These are phyloP conservation scores for Drosophila mojavensis DNA, from an alignment of 1,140 invertebrate species.

Conservation along the genomic window DNA sequence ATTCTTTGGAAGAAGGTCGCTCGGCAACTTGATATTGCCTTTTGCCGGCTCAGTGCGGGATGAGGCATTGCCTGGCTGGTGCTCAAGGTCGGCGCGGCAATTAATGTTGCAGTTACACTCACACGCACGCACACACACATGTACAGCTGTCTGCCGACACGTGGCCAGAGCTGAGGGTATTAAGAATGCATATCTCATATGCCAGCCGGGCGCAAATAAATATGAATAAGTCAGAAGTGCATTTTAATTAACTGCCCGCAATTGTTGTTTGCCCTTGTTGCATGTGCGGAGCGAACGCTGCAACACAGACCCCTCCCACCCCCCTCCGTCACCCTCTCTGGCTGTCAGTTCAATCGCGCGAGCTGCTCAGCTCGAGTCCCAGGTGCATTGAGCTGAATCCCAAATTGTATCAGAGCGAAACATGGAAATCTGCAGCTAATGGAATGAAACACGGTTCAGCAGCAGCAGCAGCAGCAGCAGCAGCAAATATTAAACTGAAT, in stretches of 20 bases:
- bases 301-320: not conserved
- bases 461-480: not conserved
- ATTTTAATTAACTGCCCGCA: conserved; percentile 74
- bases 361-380: not conserved
- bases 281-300: not conserved
- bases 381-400: conserved; percentile 42
- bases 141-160: not conserved
- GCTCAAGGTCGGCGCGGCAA: conserved; percentile 41
- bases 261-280: conserved; percentile 19
- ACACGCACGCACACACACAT: conserved; percentile 18
- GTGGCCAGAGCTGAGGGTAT: conserved; percentile 22
- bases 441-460: conserved; percentile 16
- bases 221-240: conserved; percentile 71
- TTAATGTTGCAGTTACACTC: conserved; percentile 45
- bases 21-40: conserved; percentile 3
- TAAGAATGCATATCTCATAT: conserved; percentile 73
- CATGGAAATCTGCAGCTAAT: conserved; percentile 61
- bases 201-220: conserved; percentile 58
- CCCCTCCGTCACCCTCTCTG: not conserved
- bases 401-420: conserved; percentile 40
- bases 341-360: not conserved
- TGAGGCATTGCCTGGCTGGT: conserved; percentile 7
- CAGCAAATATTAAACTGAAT: conserved; percentile 38
- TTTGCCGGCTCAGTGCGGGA: not conserved
- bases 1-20: conserved; percentile 31